Evolutionary conservation across 2,888 invertebrate species (phyloP), one percentile per base, ranked within the genome.

Genomic region (Thalpophila matura): DNA sequence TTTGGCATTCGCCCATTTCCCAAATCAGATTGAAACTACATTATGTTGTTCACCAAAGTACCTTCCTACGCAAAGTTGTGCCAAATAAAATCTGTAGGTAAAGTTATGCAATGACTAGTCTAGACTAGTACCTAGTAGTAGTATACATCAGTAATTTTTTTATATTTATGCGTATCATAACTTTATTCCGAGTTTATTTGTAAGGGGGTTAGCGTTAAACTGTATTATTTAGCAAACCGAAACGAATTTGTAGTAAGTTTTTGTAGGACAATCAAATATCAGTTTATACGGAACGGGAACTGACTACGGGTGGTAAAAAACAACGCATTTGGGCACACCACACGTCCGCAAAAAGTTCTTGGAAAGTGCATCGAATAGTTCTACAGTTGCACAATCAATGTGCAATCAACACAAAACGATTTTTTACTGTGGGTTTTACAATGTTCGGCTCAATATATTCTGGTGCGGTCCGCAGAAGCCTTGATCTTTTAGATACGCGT

Each of bases 311-410:
- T 64, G 55, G 53, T 68, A 79, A 83, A 84, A 84, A 83, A 42
- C 54, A 51, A 66, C 65, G 69, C 68, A 74, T 73, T 68, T 56
- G 57, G 60, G 60, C 59, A 62, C 68, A 61, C 61, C 61, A 62
- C 63, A 62, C 65, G 55, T 74, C n/a, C 58, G 56, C 72, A 79
- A 79, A 79, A 77, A 77, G 63, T 66, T 68, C 74, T 63, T 49
- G 61, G 60, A 69, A 74, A 72, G 64, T 66, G 71, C 67, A 74
- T 72, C 64, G 59, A 72, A 74, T 62, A 57, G 68, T 77, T 74
- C 71, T 57, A 67, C 81, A 74, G 77, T 74, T 77, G 76, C 68
- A 68, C 74, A 80, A 82, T 81, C 77, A 81, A 81, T 75, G 65
- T 45, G 64, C 74, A 70, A 72, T 80, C 69, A 79, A 70, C 68